These are phyloP conservation scores for Clarias magur DNA, from an alignment of 2,113 vertebrate genomes.

Conservation along the genomic window DNA sequence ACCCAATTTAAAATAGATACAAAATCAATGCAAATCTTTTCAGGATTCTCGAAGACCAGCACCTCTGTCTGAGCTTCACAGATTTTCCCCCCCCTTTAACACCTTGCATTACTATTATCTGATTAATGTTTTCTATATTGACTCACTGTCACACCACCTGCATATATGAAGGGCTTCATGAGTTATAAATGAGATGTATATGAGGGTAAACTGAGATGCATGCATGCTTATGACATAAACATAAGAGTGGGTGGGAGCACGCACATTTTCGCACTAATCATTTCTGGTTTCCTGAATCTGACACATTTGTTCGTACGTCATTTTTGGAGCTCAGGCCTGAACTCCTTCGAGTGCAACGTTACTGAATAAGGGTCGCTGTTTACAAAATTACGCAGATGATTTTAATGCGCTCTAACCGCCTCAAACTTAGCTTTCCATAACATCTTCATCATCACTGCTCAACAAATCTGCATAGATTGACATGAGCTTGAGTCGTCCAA, in stretches of 20 bases:
- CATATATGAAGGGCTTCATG: background rate
- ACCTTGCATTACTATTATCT: too few relatives aligned
- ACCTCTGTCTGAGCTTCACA: background rate
- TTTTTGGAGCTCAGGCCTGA: background rate
- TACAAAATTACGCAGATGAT: background rate
- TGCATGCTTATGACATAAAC: background rate
- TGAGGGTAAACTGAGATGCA: background rate
- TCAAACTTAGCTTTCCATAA: constrained; percentile 21
- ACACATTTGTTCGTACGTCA: background rate
- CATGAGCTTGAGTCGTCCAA: background rate
- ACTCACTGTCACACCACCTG: background rate
- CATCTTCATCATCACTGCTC: constrained; percentile 19
- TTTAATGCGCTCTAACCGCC: background rate
- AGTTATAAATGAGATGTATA: background rate
- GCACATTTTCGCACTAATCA: background rate
- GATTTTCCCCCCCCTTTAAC: background rate
- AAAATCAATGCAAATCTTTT: background rate
- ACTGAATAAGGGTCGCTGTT: background rate
- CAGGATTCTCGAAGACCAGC: background rate
- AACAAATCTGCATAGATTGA: constrained; percentile 9
- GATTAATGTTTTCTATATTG: background rate
- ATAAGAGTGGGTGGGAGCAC: background rate
- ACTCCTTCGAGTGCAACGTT: background rate
- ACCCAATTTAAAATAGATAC: background rate
- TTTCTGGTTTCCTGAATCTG: background rate